A percentile compares a stretch with the other conserved stretches of the same genome.
Conservation (phyloP, 2,113 vertebrate genomes). For the Phyllostomus hastatus region DNA sequence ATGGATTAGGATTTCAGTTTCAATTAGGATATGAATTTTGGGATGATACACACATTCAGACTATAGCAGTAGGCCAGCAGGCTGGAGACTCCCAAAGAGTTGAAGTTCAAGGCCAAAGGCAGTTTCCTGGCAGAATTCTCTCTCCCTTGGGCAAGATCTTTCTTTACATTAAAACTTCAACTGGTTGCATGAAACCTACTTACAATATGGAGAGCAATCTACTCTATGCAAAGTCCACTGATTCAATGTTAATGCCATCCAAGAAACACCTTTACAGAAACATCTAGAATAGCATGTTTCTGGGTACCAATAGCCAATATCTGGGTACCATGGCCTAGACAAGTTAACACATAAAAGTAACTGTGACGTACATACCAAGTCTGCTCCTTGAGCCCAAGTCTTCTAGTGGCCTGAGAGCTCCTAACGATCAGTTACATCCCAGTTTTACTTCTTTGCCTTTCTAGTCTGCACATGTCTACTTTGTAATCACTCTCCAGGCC, state of each 20-base stretch:
- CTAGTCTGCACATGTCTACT: not conserved
- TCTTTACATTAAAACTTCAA: not conserved
- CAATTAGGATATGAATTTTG: not conserved
- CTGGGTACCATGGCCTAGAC: not conserved
- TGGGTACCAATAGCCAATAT: too few relatives aligned
- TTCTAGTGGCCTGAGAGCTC: not conserved
- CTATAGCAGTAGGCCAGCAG: not conserved
- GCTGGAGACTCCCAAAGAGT: not conserved
- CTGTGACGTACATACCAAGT: not conserved
- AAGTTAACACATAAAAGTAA: not conserved
- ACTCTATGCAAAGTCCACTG: not conserved
- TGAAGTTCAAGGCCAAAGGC: not conserved
- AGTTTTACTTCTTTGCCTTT: not conserved
- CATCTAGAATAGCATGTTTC: not conserved
- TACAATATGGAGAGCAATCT: not conserved
- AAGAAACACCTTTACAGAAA: not conserved
- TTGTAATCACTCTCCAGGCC: not conserved
- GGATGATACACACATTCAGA: not conserved
- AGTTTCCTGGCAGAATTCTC: not conserved
- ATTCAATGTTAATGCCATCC: not conserved
- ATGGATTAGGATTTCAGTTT: not conserved
- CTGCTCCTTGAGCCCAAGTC: not conserved
- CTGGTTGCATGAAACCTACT: not conserved
- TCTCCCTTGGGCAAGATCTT: not conserved
- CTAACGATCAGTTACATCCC: not conserved